Conservation (phyloP, 2,797 vertebrate species). For the Phrynocephalus forsythii region DNA sequence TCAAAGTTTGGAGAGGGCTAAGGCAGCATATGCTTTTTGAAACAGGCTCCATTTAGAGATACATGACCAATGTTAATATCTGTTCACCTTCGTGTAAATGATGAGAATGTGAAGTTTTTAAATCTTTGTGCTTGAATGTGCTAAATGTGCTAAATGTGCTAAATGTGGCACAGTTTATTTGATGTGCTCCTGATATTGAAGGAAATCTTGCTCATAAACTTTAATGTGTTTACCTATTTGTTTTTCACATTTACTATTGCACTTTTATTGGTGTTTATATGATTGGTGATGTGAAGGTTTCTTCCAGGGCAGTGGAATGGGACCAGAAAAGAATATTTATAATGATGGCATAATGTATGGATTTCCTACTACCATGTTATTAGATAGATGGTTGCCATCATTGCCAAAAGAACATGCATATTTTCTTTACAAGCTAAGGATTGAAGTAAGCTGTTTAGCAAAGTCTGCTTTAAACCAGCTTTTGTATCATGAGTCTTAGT, state of each 20-base stretch:
- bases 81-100: background rate
- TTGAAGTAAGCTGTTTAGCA: constrained; percentile 24
- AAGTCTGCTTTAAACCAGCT: constrained; percentile 59
- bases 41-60: background rate
- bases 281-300: background rate
- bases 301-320: background rate
- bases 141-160: too few relatives aligned
- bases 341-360: too few relatives aligned
- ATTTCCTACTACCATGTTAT: background rate
- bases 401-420: background rate
- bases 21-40: background rate
- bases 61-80: background rate
- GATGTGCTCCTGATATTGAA: too few relatives aligned
- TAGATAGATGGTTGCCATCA: background rate
- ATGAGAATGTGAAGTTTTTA: background rate
- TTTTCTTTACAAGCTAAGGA: background rate
- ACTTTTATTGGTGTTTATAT: background rate
- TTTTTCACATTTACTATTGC: background rate
- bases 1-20: background rate
- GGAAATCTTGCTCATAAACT: too few relatives aligned
- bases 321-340: too few relatives aligned
- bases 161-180: background rate
- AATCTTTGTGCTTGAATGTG: too few relatives aligned
- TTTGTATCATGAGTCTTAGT: constrained; percentile 13
- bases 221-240: background rate